Evolutionary conservation across 2,113 vertebrate genomes (phyloP).

Genomic region (Phaethornis superciliosus): DNA sequence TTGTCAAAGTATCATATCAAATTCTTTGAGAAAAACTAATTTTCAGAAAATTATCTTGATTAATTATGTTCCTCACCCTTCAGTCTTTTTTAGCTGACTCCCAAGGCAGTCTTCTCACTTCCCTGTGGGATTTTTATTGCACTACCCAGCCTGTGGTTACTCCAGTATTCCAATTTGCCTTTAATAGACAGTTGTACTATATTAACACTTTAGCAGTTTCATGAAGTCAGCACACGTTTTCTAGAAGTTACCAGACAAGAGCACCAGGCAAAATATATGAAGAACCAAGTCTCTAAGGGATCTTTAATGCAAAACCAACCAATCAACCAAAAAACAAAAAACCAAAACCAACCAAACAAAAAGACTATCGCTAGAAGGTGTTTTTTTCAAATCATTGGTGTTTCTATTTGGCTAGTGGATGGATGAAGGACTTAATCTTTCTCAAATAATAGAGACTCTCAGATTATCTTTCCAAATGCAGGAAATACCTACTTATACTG

Average conservation of each 20-base stretch:
- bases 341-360: not conserved
- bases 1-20: not conserved
- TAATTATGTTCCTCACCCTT: not conserved
- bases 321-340: too few relatives aligned
- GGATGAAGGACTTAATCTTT: not conserved
- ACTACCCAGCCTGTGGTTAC: not conserved
- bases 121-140: not conserved
- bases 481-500: not conserved
- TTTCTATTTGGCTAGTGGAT: not conserved
- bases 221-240: not conserved
- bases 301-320: not conserved
- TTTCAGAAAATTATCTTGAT: not conserved
- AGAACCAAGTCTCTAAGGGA: not conserved
- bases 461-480: not conserved
- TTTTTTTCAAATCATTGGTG: not conserved
- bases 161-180: not conserved
- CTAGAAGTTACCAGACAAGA: not conserved
- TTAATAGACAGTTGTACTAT: not conserved
- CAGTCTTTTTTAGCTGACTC: not conserved
- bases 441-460: not conserved
- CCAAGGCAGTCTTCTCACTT: not conserved
- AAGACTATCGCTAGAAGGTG: not conserved
- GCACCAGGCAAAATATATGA: not conserved
- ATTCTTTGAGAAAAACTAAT: not conserved
- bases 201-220: not conserved